Base-by-base conservation (phyloP, 2,797 vertebrate species). In the Micrastur ruficollis region DNA sequence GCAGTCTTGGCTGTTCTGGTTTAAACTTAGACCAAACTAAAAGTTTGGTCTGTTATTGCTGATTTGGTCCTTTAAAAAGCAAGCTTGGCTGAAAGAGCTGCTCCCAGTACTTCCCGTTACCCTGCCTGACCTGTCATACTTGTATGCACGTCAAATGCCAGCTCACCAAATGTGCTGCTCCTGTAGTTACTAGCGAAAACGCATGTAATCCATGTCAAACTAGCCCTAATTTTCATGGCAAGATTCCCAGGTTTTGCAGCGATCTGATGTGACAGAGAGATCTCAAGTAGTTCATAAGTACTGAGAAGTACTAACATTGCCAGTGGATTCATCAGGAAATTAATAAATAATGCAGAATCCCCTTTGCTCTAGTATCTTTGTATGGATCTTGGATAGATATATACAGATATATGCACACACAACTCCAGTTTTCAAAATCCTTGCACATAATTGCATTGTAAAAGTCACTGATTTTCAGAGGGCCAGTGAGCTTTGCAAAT, bases 141-240 rank as follows among this genome's bases (percentile, higher is more conserved):
- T 85, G 61, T 34, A 58, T 20, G n/a, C 79, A 67, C 5, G 0
- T 71, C 56, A 87, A 85, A 71, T 58, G 71, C 81, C 90, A 94
- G 81, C 74, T 91, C 6, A 63, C 83, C 61, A 93, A 94, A 94
- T 84, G n/a, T 52, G 34, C 59, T 56, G 34, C 42, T 87, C 63
- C 81, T 85, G 26, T 80, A 95, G 95, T 93, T 90, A 74, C 71
- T 47, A 72, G 71, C 38, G 93, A 93, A 90, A 94, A 7, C 3
- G 8, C 76, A 55, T 65, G 78, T 72, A 92, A 92, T 93, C 81
- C 56, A 66, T 87, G 61, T 80, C 86, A 92, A 94, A 87, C 67
- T 74, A 86, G 56, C 11, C 42, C 52, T 50, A 62, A 67, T 80
- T 93, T 95, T 92, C 53, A 78, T 44, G 11, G 74, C 61, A 78